Percentiles rank a stretch among this genome's conserved stretches.
These are phyloP conservation scores for Dioctria rufipes DNA, from an alignment of 2,888 invertebrate species.

Conservation along the genomic window DNA sequence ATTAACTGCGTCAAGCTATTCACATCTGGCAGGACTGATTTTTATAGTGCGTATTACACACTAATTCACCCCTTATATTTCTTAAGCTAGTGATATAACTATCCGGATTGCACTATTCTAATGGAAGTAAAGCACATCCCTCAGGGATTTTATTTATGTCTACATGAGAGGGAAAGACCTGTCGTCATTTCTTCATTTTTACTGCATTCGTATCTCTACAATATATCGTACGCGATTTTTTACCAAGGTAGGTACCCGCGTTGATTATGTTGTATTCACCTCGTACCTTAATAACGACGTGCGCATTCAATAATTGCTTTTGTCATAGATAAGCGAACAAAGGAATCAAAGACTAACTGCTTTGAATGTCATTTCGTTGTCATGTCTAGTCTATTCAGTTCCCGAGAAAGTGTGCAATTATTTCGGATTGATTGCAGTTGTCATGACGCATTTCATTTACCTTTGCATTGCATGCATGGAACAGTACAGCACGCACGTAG, in stretches of 20 bases:
- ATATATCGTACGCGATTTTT: too few species aligned
- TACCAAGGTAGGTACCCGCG: background rate
- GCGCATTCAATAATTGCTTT: background rate
- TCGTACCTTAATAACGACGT: background rate
- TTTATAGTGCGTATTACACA: too few species aligned
- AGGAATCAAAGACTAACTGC: too few species aligned
- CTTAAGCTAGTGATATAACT: too few species aligned
- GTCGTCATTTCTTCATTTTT: background rate
- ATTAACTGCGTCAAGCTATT: too few species aligned
- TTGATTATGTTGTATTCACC: constrained; percentile 1
- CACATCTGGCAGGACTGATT: constrained; percentile 11
- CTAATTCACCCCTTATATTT: too few species aligned
- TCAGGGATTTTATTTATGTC: too few species aligned
- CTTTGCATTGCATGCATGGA: background rate
- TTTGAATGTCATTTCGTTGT: too few species aligned
- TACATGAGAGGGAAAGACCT: constrained; percentile 17
- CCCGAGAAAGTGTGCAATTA: background rate
- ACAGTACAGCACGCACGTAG: background rate
- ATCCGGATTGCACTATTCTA: too few species aligned
- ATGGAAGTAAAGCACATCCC: too few species aligned
- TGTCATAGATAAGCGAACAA: too few species aligned
- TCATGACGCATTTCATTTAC: background rate
- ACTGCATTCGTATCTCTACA: background rate
- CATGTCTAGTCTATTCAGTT: too few species aligned
- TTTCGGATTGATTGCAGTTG: background rate